Evolutionary conservation across 2,888 invertebrate genomes (phyloP).

Genomic region (Norana najaformis): DNA sequence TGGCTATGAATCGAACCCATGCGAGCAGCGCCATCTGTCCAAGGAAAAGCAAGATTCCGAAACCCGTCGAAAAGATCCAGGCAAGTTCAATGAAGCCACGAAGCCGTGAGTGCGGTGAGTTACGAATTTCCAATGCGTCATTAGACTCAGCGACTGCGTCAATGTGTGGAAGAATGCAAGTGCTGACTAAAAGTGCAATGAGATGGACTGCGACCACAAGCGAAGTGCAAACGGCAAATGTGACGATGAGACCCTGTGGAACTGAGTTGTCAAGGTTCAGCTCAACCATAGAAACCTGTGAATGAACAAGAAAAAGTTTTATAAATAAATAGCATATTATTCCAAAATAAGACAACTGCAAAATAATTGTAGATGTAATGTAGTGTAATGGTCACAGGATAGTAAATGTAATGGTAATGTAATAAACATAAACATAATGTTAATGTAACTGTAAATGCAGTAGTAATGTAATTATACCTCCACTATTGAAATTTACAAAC

Average conservation of each 20-base stretch:
- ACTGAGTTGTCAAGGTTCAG: constrained; percentile 25
- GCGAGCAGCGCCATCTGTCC: constrained; percentile 34
- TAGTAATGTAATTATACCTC: too few relatives aligned
- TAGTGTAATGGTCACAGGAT: too few relatives aligned
- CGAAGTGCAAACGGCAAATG: constrained; percentile 34
- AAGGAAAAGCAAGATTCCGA: constrained; percentile 34
- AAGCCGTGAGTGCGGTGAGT: constrained; percentile 32
- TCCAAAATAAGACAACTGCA: too few relatives aligned
- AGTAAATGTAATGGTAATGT: too few relatives aligned
- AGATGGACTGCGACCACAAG: constrained; percentile 35
- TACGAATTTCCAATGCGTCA: background rate
- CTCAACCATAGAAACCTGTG: constrained; percentile 38
- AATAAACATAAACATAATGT: too few relatives aligned
- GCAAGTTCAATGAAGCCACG: constrained; percentile 34
- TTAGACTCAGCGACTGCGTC: constrained; percentile 29
- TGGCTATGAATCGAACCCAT: constrained; percentile 34
- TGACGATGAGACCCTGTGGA: constrained; percentile 21
- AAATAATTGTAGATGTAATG: too few relatives aligned
- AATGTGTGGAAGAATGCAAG: constrained; percentile 36
- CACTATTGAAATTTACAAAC: too few relatives aligned
- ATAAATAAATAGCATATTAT: too few relatives aligned
- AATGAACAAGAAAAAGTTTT: background rate
- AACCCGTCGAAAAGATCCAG: constrained; percentile 37
- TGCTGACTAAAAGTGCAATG: constrained; percentile 33
- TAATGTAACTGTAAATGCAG: too few relatives aligned